Evolutionary conservation across 37 sponge, comb jelly and placozoan species (phyloP).

Genomic region (Petrosia ficiformis): DNA sequence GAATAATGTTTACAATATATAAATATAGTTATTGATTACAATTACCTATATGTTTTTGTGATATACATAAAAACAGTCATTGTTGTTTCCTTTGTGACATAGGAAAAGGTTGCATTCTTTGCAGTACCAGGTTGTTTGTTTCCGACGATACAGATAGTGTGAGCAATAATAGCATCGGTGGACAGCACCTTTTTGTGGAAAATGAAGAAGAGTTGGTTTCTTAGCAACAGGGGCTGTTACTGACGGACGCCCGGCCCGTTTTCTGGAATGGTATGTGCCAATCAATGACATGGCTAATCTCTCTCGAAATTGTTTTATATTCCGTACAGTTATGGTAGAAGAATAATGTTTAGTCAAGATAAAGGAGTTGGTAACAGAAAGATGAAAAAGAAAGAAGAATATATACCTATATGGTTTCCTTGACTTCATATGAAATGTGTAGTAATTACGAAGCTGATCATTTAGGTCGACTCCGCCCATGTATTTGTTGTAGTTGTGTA

Average conservation of each 20-base stretch:
- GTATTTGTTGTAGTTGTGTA: too few species aligned
- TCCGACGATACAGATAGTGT: not conserved
- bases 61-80: constrained; percentile 15
- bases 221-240: constrained; percentile 12
- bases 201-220: too few species aligned
- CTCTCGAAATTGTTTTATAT: too few species aligned
- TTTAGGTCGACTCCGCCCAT: too few species aligned
- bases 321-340: not conserved
- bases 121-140: constrained; percentile 23
- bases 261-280: too few species aligned
- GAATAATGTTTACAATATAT: too few species aligned
- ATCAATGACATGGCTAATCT: too few species aligned
- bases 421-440: too few species aligned
- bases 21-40: too few species aligned
- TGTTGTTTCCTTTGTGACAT: constrained; percentile 15
- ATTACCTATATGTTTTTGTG: constrained; percentile 6
- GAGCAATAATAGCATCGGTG: constrained; percentile 12
- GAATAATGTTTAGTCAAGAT: not conserved
- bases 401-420: too few species aligned
- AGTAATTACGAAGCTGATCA: too few species aligned
- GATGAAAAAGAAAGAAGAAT: constrained; percentile 19
- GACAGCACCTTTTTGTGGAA: too few species aligned
- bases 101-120: constrained; percentile 11
- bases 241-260: constrained; percentile 3
- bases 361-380: not conserved